Evolutionary conservation across 2,113 vertebrate genomes (phyloP).

Genomic region (Cichladusa arquata): DNA sequence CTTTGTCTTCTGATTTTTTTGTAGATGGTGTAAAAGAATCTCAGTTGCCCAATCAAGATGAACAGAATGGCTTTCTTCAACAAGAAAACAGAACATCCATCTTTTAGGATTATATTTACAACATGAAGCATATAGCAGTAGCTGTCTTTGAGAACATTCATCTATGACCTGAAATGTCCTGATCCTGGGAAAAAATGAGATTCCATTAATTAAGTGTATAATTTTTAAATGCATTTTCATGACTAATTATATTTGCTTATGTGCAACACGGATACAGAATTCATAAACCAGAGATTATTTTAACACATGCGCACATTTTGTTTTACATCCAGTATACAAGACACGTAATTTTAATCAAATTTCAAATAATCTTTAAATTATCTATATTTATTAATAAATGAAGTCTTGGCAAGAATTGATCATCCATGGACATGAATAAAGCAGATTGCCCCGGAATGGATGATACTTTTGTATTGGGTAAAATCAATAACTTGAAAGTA

Average conservation of each 20-base stretch:
- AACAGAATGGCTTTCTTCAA: background rate
- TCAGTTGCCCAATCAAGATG: background rate
- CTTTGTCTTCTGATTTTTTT: background rate
- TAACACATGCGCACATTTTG: background rate
- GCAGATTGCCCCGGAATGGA: constrained; percentile 28
- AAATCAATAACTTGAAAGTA: constrained; percentile 63
- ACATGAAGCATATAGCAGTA: background rate
- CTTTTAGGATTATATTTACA: background rate
- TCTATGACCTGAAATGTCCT: background rate
- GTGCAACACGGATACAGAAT: background rate
- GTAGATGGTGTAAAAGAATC: constrained; percentile 30
- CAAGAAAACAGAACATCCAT: background rate
- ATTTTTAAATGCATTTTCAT: background rate
- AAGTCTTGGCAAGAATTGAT: constrained; percentile 34
- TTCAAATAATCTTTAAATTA: constrained; percentile 43
- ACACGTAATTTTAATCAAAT: constrained; percentile 2
- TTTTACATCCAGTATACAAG: constrained; percentile 8
- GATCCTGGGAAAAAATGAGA: constrained; percentile 2
- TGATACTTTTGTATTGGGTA: constrained; percentile 50
- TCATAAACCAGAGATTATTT: constrained; percentile 10
- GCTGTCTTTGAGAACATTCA: background rate
- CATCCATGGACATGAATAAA: constrained; percentile 53
- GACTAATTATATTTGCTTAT: background rate
- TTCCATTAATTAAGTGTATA: background rate
- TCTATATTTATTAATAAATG: constrained; percentile 15